Evolutionary conservation across 2,888 invertebrate species (phyloP), one percentile per base, ranked within the genome.

Genomic region (Serrognathus titanus): DNA sequence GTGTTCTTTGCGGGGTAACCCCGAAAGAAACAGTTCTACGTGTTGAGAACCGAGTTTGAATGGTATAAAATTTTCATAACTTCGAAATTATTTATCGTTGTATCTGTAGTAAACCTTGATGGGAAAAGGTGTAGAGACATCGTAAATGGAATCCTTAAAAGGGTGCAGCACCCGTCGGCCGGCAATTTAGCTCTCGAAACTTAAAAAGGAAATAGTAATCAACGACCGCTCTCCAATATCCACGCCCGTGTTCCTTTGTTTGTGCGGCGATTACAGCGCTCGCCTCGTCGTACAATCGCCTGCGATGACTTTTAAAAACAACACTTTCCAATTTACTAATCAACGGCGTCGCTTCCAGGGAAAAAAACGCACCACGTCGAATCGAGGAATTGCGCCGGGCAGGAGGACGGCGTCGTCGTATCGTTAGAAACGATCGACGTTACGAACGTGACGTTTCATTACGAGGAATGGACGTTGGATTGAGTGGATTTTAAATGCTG

Each of bases 141-240:
- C 24, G 24, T 31, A 43, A 10, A 43, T 16, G 43, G 43, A 11
- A 9, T 10, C 43, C 43, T 16, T 20, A 16, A 43, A 43, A 43
- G 43, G 11, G 43, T 20, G 20, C 20, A 16, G 12, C 43, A 16
- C 20, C 12, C 16, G 20, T 43, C 43, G 43, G n/a, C 12, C 39
- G 12, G 39, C 20, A 43, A 43, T 43, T 43, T 43, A 43, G 16
- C 43, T 43, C 39, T 43, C 11, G 16, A 16, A 43, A 43, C 43
- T 43, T 37, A 37, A 37, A 48, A 48, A 48, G 48, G 48, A 48
- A 48, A 48, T 48, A 48, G 48, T 37, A 48, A 48, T 48, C 48
- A 48, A 48, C 13, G 48, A 12, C 37, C 16, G 12, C 48, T 37
- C 48, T 48, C 38, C 48, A 48, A 48, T 48, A 48, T 48, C 48